Evolutionary conservation across 2,888 invertebrate species (phyloP).

Genomic region (Leptopterna dolabrata): DNA sequence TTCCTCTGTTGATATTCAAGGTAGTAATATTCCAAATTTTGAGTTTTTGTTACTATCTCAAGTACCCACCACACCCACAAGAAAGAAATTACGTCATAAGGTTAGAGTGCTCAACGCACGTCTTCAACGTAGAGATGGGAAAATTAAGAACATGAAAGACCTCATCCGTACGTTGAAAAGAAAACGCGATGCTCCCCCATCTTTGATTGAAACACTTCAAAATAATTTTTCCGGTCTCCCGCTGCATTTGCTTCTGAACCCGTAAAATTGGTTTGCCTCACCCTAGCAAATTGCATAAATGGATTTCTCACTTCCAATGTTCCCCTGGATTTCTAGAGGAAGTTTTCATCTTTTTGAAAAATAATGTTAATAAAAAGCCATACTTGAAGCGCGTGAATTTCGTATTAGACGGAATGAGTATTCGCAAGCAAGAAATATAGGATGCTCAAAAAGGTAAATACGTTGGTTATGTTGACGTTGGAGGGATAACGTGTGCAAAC

Average conservation of each 20-base stretch:
- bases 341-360: neutral
- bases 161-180: neutral
- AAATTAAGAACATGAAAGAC: neutral
- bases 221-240: neutral
- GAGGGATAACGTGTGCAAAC: neutral
- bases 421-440: neutral
- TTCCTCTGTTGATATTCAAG: too few relatives aligned
- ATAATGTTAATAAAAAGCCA: neutral
- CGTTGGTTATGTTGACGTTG: neutral
- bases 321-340: neutral
- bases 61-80: too few relatives aligned
- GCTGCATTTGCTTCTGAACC: neutral
- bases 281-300: neutral
- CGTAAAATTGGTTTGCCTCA: neutral
- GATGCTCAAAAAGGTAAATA: neutral
- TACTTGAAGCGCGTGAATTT: neutral
- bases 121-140: neutral
- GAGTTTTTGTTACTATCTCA: too few relatives aligned
- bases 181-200: neutral
- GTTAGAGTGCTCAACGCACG: too few relatives aligned
- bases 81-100: too few relatives aligned
- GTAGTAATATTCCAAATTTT: too few relatives aligned
- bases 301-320: neutral
- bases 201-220: neutral
- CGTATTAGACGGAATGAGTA: neutral